Evolutionary conservation across 2,888 invertebrate genomes (phyloP).

Genomic region (Iphiclides podalirius): DNA sequence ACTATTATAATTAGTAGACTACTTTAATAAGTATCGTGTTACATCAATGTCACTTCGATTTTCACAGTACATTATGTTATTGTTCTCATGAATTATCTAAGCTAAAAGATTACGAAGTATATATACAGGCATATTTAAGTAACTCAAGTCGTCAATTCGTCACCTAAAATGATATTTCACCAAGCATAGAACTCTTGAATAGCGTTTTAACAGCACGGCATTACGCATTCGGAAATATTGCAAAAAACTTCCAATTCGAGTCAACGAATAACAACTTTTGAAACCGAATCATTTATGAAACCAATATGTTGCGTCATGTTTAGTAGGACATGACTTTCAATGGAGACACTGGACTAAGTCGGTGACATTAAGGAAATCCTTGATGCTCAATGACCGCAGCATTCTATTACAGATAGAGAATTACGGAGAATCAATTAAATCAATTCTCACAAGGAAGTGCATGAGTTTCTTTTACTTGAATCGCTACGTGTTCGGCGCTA

Average conservation of each 20-base stretch:
- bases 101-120: no score
- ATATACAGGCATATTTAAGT: no score
- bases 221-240: conserved; percentile 30
- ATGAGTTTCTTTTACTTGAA: conserved; percentile 20
- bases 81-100: no score
- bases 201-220: conserved; percentile 7
- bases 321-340: conserved; percentile 30
- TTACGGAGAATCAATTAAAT: conserved; percentile 25
- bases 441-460: conserved; percentile 28
- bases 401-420: conserved; percentile 14
- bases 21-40: no score
- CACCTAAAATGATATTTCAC: background rate
- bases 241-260: conserved; percentile 34
- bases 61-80: no score
- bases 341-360: conserved; percentile 33
- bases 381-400: conserved; percentile 24
- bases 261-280: conserved; percentile 40
- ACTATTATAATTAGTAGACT: no score
- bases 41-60: no score
- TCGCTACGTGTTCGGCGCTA: conserved; percentile 32
- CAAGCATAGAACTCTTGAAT: conserved; percentile 10
- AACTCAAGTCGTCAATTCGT: background rate
- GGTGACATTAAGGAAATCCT: conserved; percentile 29
- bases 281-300: conserved; percentile 35
- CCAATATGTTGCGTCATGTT: conserved; percentile 31